phyloP scores from a whole-genome alignment of 2,888 invertebrate species.

The Euproctis similis region DNA sequence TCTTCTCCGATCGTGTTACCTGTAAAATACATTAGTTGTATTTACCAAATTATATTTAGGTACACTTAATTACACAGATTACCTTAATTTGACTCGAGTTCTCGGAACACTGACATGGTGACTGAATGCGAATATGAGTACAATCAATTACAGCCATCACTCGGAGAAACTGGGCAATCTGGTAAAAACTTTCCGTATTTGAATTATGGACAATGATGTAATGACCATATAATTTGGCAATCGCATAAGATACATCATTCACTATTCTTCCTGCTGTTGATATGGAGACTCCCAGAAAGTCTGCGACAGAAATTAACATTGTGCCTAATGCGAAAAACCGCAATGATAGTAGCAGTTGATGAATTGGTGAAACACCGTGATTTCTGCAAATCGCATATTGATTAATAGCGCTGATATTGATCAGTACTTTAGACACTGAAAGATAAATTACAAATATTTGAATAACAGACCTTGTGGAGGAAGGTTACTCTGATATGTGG shows the following conservation, averaged over 20 bases:
- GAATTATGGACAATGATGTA: background rate
- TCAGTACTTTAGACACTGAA: no score
- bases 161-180: slow-evolving; percentile 6
- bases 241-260: slow-evolving; percentile 5
- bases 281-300: slow-evolving; percentile 14
- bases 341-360: slow-evolving; percentile 10
- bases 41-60: background rate
- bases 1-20: background rate
- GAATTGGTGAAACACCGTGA: slow-evolving; percentile 11
- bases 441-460: background rate
- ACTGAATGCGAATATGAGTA: slow-evolving; percentile 2
- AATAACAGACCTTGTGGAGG: background rate
- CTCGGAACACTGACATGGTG: background rate
- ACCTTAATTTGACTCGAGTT: background rate
- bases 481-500: background rate
- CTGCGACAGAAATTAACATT: slow-evolving; percentile 15
- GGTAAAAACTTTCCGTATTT: slow-evolving; percentile 4
- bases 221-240: background rate
- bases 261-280: slow-evolving; percentile 12
- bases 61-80: background rate
- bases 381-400: slow-evolving; percentile 6
- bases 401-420: background rate
- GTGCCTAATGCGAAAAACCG: slow-evolving; percentile 16
- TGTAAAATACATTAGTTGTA: background rate
- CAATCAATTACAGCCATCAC: slow-evolving; percentile 1